phyloP scores from a whole-genome alignment of 1,140 invertebrate species.

The Papilio aristodemus region DNA sequence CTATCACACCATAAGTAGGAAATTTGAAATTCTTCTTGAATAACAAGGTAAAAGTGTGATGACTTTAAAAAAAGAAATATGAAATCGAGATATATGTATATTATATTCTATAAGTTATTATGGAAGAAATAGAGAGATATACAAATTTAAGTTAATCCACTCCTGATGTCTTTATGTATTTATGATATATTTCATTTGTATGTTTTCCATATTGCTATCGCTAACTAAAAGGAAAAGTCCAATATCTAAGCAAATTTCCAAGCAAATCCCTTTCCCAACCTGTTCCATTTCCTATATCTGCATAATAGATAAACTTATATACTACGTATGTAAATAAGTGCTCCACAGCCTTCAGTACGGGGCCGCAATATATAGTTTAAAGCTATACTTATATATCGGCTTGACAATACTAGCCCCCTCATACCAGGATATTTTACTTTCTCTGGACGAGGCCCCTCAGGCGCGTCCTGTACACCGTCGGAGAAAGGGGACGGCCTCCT shows the following conservation, averaged over 20 bases:
- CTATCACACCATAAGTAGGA: too few relatives aligned
- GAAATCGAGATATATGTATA: too few relatives aligned
- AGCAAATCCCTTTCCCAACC: constrained; percentile 57
- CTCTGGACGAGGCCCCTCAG: constrained; percentile 75
- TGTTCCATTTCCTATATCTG: constrained; percentile 71
- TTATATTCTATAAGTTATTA: too few relatives aligned
- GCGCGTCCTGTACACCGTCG: constrained; percentile 60
- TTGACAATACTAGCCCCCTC: constrained; percentile 79
- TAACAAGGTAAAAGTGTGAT: too few relatives aligned
- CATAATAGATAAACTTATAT: constrained; percentile 77
- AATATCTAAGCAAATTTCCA: constrained; percentile 65
- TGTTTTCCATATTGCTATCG: constrained; percentile 46
- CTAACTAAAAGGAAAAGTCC: constrained; percentile 49
- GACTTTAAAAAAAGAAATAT: too few relatives aligned
- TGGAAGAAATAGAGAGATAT: too few relatives aligned
- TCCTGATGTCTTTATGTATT: not conserved
- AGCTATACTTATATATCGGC: constrained; percentile 75
- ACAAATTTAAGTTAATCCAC: too few relatives aligned
- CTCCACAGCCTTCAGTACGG: constrained; percentile 60
- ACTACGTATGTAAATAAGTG: constrained; percentile 75
- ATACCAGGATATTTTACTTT: constrained; percentile 78
- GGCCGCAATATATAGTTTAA: constrained; percentile 75
- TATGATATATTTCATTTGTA: constrained; percentile 9
- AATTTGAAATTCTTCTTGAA: too few relatives aligned
- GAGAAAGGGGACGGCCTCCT: constrained; percentile 43